phyloP scores from a whole-genome alignment of 2,888 invertebrate species.

The Opisthograptis luteolata region DNA sequence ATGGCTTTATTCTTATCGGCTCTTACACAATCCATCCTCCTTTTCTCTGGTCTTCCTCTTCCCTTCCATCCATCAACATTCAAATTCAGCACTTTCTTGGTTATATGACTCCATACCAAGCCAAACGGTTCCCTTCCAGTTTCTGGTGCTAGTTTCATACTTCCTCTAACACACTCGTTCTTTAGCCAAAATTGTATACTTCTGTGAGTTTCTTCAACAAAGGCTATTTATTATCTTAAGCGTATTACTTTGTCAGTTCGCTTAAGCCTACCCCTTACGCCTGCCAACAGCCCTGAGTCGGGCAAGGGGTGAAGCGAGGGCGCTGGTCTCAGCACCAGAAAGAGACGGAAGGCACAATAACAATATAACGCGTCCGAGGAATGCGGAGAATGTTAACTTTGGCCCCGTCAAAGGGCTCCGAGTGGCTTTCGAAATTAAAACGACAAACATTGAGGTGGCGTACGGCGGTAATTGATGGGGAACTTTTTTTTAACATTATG shows the following conservation, averaged over 20 bases:
- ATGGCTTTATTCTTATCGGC: too few relatives aligned
- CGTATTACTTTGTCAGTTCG: conserved; percentile 31
- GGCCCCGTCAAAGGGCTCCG: conserved; percentile 69
- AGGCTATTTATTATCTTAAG: too few relatives aligned
- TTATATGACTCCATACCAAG: too few relatives aligned
- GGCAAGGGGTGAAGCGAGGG: conserved; percentile 47
- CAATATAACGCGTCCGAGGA: conserved; percentile 66
- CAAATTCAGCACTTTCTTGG: too few relatives aligned
- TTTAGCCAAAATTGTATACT: too few relatives aligned
- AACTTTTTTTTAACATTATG: conserved; percentile 36
- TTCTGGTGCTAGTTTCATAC: too few relatives aligned
- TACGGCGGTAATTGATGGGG: conserved; percentile 63
- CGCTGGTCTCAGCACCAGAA: conserved; percentile 45
- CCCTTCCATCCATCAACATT: too few relatives aligned
- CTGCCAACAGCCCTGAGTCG: conserved; percentile 24
- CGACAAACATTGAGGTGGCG: conserved; percentile 69
- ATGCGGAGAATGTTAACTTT: conserved; percentile 74
- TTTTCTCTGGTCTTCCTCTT: too few relatives aligned
- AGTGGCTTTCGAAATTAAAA: conserved; percentile 78
- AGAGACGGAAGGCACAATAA: conserved; percentile 45
- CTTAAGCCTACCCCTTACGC: conserved; percentile 52
- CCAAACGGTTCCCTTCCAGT: too few relatives aligned
- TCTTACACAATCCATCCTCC: too few relatives aligned
- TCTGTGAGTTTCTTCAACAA: too few relatives aligned
- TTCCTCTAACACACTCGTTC: too few relatives aligned